Base-by-base conservation (phyloP, 2,888 invertebrate genomes). In the Rotaria magnacalcarata region DNA sequence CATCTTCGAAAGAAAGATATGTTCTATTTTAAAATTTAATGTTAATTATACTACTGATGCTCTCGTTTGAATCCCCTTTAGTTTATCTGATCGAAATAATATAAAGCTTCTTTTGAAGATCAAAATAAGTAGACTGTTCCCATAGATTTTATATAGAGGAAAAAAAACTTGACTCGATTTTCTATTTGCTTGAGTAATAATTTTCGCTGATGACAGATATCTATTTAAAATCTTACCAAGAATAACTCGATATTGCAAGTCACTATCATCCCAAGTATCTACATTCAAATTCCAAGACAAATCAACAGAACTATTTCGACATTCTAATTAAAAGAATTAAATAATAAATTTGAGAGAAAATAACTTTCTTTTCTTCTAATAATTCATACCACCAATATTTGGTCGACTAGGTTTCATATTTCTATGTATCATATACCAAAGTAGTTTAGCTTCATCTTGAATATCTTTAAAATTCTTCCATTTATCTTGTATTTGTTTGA, bases 371-470 rank as follows among this genome's bases (percentile, higher is more conserved):
- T 11, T 52, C 14, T 52, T 54, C 10, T 54, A 21, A 21, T 54
- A 11, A 24, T 41, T 74, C 1, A 14, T 47, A 80, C 80, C 47
- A 80, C 24, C n/a, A 80, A 80, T 80, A 47, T 21, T 47, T 47
- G 80, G 47, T 24, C 47, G 47, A n/a, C 11, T 80, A 24, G 80
- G 80, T 47, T 80, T 43, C 0, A 80, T 80, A 80, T 80, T 47
- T 47, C n/a, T 43, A 47, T 80, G 80, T 80, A 80, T 5, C 47
- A 47, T 47, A 80, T 80, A 47, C 80, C 80, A 80, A 24, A 80
- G 80, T 41, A 47, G 4, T 24, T 21, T 80, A 0, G 47, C 43
- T 47, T 80, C 80, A 11, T 80, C 47, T 80, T 80, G 80, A 47
- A 80, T 47, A 47, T 80, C 80, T 43, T 80, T 47, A 80, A 34